Conservation (phyloP, 2,113 vertebrate genomes). For the Ageneiosus marmoratus region DNA sequence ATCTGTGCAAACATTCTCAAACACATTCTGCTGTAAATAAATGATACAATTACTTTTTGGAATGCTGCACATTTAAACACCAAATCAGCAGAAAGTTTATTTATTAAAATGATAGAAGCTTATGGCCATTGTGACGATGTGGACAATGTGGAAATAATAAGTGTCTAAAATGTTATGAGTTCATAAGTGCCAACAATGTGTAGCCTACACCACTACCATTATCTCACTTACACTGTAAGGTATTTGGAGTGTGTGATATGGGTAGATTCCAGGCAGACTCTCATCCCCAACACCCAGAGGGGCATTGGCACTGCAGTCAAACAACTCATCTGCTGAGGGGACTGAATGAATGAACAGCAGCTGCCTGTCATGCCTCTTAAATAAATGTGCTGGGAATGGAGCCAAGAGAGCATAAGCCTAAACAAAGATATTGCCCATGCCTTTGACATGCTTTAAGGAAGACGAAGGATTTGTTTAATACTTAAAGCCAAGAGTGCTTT, state of each 20-base stretch:
- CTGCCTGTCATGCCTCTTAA: constrained; percentile 52
- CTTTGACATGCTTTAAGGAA: constrained; percentile 56
- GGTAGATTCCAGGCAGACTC: constrained; percentile 29
- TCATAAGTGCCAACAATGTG: constrained; percentile 26
- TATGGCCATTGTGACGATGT: not conserved
- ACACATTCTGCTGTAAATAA: not conserved
- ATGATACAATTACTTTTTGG: not conserved
- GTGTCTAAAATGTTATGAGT: constrained; percentile 15
- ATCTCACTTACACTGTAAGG: constrained; percentile 30
- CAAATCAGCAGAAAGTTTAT: not conserved
- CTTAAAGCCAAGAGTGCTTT: constrained; percentile 46
- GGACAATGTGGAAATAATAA: constrained; percentile 26
- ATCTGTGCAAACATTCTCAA: too few species aligned
- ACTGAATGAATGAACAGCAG: constrained; percentile 54
- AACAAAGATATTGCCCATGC: constrained; percentile 57
- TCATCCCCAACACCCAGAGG: constrained; percentile 14
- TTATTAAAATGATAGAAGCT: not conserved
- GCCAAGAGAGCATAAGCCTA: constrained; percentile 54
- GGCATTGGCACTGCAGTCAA: constrained; percentile 22
- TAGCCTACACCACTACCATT: constrained; percentile 1
- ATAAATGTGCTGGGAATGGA: constrained; percentile 49
- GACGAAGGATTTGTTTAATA: constrained; percentile 58
- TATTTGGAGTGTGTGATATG: constrained; percentile 38
- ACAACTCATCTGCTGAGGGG: constrained; percentile 29
- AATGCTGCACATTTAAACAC: not conserved